Base-by-base conservation (phyloP, 2,888 invertebrate species). In the Elgonia sp. region DNA sequence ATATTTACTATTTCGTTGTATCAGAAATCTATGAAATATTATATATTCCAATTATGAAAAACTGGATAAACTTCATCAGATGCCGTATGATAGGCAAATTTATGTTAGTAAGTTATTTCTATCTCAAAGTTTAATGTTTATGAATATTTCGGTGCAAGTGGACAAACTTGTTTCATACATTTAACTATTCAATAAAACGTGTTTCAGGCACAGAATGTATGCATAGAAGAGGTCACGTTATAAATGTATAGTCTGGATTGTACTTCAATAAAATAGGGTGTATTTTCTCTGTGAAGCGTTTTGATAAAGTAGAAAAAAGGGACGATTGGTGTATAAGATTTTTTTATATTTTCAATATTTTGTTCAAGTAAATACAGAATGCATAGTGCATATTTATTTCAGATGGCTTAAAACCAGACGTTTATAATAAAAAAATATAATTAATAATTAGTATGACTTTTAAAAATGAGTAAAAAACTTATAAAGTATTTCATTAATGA, bases 111-210 rank as follows among this genome's bases (percentile, higher is more conserved):
- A 63, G 67, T 73, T 75, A 82, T 60, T 60, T 60, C 18, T 14
- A 29, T 29, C 16, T 39, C 53, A 53, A 60, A 69, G 46, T 69
- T 20, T 69, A 65, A 76, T 18, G 60, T 60, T 39, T 65, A 46
- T 65, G 63, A 46, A 69, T 63, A 84, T 84, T 72, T 84, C 72
- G 18, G 65, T 65, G 10, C 73, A 50, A 57, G 63, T 73, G 57
- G 70, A 72, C 65, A 79, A 84, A 84, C 84, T 84, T 60, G 84
- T 84, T 84, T 77, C 21, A 37, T 72, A 46, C 42, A 57, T 63
- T 77, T 84, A 76, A 69, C 76, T 69, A 69, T 60, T 75, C 53
- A 57, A 69, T 75, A 55, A 75, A 82, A 82, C 75, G 55, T 75
- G 65, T 82, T 72, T 65, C n/a, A 46, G 60, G 67, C 21, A 50